phyloP scores from a whole-genome alignment of 2,888 invertebrate genomes.

The Apoda limacodes region DNA sequence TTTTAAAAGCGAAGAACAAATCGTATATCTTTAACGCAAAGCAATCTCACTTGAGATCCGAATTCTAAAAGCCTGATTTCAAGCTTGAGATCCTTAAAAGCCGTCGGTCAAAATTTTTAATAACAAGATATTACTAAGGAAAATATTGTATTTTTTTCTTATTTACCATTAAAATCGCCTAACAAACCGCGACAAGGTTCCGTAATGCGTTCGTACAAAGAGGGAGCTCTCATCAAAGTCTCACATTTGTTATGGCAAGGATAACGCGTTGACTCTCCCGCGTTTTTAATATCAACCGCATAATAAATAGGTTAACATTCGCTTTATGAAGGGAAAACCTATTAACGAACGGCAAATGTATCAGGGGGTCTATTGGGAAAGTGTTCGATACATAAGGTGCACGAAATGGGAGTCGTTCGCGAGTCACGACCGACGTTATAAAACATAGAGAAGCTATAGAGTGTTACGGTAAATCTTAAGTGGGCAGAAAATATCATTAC shows the following conservation, averaged over 20 bases:
- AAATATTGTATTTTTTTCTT: constrained; percentile 22
- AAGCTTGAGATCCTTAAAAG: constrained; percentile 34
- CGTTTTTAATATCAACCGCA: constrained; percentile 63
- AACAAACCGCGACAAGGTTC: constrained; percentile 52
- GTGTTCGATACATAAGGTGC: constrained; percentile 16
- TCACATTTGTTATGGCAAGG: constrained; percentile 39
- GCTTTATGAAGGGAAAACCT: constrained; percentile 67
- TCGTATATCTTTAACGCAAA: too few relatives aligned
- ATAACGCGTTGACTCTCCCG: constrained; percentile 38
- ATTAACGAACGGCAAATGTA: constrained; percentile 64
- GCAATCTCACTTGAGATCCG: constrained; percentile 6
- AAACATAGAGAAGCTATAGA: too few relatives aligned
- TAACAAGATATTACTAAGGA: too few relatives aligned
- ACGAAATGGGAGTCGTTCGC: too few relatives aligned
- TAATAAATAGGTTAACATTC: constrained; percentile 69
- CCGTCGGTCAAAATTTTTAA: constrained; percentile 28
- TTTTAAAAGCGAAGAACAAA: too few relatives aligned
- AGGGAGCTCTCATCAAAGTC: constrained; percentile 44
- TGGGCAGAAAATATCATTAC: too few relatives aligned
- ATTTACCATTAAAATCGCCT: constrained; percentile 42
- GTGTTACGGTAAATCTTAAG: too few relatives aligned
- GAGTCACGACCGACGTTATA: too few relatives aligned
- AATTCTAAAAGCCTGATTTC: constrained; percentile 6
- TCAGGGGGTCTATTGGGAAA: constrained; percentile 36
- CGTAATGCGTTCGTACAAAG: constrained; percentile 32